Base-by-base conservation (phyloP, 2,113 vertebrate species). In the Seriola quinqueradiata region DNA sequence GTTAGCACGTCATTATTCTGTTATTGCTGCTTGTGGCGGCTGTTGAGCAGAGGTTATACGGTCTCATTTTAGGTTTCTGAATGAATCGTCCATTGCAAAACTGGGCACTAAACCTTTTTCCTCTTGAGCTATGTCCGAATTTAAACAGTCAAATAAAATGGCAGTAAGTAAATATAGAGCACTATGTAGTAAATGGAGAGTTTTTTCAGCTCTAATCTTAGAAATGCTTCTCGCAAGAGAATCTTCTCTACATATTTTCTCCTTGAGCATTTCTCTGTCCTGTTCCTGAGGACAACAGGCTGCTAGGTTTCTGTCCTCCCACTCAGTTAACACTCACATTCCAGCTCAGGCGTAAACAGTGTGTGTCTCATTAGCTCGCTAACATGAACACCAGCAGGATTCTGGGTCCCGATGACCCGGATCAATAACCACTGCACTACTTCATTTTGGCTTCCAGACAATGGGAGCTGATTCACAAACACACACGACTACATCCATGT, bases 361-460 rank as follows among this genome's bases (percentile, higher is more conserved):
- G 28, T 28, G 28, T 28, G 28, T 76, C 75, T 85, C 69, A 77
- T 87, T 69, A 84, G 57, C 64, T 80, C 12, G 11, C 76, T 52
- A 55, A 81, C 76, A 58, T 42, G 16, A 83, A 68, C 74, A 73
- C 44, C 79, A 67, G 68, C 72, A 79, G 75, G 52, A 44, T 81
- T 70, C 9, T 25, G 55, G 16, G n/a, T 66, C 54, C 48, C 21
- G 48, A 59, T 1, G 69, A 64, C 67, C 70, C 4, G 66, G 74
- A 88, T 92, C 87, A 54, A 90, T 92, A 84, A 48, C 25, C 44
- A 0, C 58, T 40, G 67, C 13, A 19, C 52, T 11, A 40, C 78
- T 81, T 77, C 82, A 54, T 79, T 57, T 19, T 1, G 25, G 70
- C 70, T 54, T 16, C 8, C 12, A 69, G 71, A 82, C 82, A 71